These are phyloP conservation scores for Neogobius melanostomus DNA, from an alignment of 2,113 vertebrate genomes.

Conservation along the genomic window DNA sequence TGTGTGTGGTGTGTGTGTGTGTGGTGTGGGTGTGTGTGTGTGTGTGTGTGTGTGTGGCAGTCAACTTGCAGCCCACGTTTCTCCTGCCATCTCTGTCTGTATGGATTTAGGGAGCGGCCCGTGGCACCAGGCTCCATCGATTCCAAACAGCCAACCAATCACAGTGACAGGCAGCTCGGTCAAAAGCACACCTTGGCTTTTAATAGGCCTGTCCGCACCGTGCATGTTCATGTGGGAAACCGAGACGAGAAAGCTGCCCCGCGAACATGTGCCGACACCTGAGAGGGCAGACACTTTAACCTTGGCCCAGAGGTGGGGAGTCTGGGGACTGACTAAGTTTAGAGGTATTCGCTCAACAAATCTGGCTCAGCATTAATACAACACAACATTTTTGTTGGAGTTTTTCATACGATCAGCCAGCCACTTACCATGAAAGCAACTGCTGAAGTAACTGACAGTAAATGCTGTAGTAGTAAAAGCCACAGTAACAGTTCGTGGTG, in stretches of 20 bases:
- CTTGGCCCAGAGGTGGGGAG: constrained; percentile 29
- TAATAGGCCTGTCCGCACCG: constrained; percentile 43
- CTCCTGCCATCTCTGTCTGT: constrained; percentile 47
- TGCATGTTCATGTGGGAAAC: constrained; percentile 30
- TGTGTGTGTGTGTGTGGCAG: constrained; percentile 26
- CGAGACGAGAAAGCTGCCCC: constrained; percentile 22
- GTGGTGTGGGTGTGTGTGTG: constrained; percentile 17
- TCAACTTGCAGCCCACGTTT: constrained; percentile 28
- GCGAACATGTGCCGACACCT: constrained; percentile 32
- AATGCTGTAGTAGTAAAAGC: too few relatives aligned
- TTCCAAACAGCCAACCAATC: constrained; percentile 69
- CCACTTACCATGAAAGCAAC: too few relatives aligned
- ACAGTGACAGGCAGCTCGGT: constrained; percentile 60
- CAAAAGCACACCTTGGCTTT: constrained; percentile 63
- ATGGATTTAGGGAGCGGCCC: constrained; percentile 64
- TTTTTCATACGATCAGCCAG: not conserved
- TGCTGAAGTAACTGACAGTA: too few relatives aligned
- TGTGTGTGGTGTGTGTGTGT: constrained; percentile 5
- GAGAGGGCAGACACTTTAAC: constrained; percentile 48
- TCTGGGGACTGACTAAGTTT: not conserved
- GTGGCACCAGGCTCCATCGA: constrained; percentile 60
- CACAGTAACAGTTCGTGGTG: too few relatives aligned
- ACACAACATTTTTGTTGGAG: too few relatives aligned
- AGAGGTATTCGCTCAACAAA: not conserved
- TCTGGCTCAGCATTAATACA: not conserved